Conservation (phyloP, 2,888 invertebrate species). For the Microctonus aethiopoides region DNA sequence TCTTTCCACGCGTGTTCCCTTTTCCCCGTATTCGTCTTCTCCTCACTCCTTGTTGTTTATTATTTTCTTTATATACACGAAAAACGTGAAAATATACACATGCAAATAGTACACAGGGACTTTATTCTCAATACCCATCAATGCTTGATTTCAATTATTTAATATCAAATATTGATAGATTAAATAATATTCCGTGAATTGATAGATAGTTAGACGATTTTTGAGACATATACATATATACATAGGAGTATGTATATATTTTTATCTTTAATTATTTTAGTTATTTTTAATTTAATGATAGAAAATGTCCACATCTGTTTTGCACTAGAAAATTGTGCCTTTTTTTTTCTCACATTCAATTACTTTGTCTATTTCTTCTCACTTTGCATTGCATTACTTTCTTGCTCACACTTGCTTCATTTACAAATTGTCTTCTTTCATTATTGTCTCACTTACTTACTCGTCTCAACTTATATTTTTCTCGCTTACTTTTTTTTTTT, state of each 20-base stretch:
- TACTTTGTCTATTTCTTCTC: not conserved
- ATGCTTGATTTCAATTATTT: not conserved
- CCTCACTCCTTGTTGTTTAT: not conserved
- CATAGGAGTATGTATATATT: too few species aligned
- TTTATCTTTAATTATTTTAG: not conserved
- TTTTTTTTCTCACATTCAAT: not conserved
- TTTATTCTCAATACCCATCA: not conserved
- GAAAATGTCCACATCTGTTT: not conserved
- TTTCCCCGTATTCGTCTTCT: not conserved
- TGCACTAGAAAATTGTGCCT: not conserved
- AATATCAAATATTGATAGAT: not conserved
- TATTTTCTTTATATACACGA: not conserved
- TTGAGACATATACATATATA: too few species aligned
- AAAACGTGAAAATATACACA: not conserved
- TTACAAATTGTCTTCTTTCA: not conserved
- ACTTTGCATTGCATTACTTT: not conserved
- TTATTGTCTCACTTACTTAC: conserved; percentile 22
- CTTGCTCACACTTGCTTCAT: not conserved
- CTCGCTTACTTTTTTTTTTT: conserved; percentile 29
- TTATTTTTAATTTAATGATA: not conserved
- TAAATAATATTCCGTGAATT: not conserved
- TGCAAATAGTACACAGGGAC: not conserved
- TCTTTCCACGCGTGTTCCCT: not conserved
- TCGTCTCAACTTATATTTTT: conserved; percentile 20
- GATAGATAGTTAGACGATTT: not conserved